phyloP scores from a whole-genome alignment of 2,888 invertebrate species.

The Eurytoma californica region DNA sequence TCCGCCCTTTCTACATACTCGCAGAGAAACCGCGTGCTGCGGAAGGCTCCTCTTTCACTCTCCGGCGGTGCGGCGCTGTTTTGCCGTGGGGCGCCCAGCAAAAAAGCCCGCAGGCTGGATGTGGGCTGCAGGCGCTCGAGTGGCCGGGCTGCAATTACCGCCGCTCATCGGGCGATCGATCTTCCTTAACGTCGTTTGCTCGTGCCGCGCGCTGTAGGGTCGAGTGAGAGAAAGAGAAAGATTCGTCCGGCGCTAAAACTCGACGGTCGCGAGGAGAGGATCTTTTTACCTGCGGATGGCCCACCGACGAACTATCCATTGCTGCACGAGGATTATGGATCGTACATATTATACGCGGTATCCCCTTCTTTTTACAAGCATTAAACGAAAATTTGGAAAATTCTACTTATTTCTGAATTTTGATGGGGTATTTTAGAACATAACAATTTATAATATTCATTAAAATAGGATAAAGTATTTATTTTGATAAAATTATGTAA shows the following conservation, averaged over 20 bases:
- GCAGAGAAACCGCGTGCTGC: constrained; percentile 15
- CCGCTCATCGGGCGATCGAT: constrained; percentile 59
- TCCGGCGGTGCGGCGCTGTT: constrained; percentile 10
- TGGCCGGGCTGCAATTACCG: constrained; percentile 52
- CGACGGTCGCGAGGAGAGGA: not conserved
- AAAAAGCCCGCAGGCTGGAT: not conserved
- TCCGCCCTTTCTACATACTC: constrained; percentile 1
- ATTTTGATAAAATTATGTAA: too few relatives aligned
- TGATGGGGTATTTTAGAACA: too few relatives aligned
- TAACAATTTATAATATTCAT: too few relatives aligned
- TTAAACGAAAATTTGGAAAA: too few relatives aligned
- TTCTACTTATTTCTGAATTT: too few relatives aligned
- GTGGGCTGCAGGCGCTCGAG: not conserved
- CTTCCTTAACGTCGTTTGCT: constrained; percentile 60
- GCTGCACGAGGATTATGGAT: not conserved
- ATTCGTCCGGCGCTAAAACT: not conserved
- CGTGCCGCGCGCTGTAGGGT: constrained; percentile 31
- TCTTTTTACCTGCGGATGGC: not conserved
- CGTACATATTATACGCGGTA: too few relatives aligned
- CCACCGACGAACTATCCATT: not conserved
- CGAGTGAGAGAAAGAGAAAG: not conserved
- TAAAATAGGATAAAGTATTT: too few relatives aligned
- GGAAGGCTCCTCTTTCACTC: constrained; percentile 33
- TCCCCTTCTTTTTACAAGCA: too few relatives aligned
- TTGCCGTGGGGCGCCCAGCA: not conserved